Conservation (phyloP, 2,797 vertebrate species). For the Thripadectes ignobilis region DNA sequence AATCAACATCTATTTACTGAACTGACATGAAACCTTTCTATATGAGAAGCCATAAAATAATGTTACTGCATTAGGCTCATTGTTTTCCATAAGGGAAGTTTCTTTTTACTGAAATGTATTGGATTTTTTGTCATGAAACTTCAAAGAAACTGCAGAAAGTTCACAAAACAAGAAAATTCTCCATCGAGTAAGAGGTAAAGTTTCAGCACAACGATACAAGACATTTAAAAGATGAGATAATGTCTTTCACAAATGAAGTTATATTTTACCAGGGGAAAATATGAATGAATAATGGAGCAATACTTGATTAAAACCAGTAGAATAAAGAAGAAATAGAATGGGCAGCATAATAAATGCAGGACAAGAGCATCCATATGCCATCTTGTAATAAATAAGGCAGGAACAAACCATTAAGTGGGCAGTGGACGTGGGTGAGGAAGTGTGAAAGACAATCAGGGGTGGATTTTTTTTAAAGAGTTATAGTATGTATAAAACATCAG, state of each 20-base stretch:
- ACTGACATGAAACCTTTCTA: not conserved
- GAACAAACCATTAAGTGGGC: not conserved
- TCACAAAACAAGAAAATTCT: not conserved
- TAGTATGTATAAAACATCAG: not conserved
- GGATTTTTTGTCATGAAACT: not conserved
- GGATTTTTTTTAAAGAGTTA: not conserved
- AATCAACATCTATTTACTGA: constrained; percentile 22
- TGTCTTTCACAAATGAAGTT: not conserved
- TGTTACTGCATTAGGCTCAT: not conserved
- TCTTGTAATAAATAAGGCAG: constrained; percentile 13
- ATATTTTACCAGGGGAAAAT: not conserved
- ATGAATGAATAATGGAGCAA: not conserved
- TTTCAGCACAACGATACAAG: not conserved
- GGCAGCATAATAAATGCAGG: not conserved
- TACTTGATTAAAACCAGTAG: not conserved
- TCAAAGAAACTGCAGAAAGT: not conserved
- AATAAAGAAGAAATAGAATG: not conserved
- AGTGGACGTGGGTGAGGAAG: not conserved
- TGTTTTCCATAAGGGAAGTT: not conserved
- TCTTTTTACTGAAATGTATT: not conserved
- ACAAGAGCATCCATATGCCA: not conserved
- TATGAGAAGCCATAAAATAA: not conserved
- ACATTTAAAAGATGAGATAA: not conserved
- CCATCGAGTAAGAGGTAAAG: not conserved
- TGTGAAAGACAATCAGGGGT: not conserved